phyloP scores from a whole-genome alignment of 2,113 vertebrate genomes.

The Etheostoma spectabile region DNA sequence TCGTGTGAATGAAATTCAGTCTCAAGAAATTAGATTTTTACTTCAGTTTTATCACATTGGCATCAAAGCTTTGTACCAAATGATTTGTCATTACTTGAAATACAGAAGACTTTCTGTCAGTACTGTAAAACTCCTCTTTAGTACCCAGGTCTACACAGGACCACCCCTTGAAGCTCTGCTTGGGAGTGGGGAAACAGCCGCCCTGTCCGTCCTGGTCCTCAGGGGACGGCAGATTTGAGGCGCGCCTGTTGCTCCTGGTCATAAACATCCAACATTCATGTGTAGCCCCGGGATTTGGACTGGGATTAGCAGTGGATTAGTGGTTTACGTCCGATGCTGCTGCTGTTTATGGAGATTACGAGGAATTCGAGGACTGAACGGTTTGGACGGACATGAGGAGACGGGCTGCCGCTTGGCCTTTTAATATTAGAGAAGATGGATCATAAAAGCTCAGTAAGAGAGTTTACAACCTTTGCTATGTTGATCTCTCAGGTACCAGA shows the following conservation, averaged over 20 bases:
- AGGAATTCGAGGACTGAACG: constrained; percentile 44
- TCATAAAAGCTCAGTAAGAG: constrained; percentile 6
- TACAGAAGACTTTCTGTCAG: not conserved
- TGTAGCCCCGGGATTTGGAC: constrained; percentile 55
- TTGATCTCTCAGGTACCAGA: not conserved
- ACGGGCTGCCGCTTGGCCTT: not conserved
- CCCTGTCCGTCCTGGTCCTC: not conserved
- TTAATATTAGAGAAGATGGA: constrained; percentile 19
- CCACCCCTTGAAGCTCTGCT: not conserved
- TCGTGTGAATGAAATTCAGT: too few relatives aligned
- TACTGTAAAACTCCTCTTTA: not conserved
- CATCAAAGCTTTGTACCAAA: too few relatives aligned
- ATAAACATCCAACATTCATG: constrained; percentile 32
- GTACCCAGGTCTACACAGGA: not conserved
- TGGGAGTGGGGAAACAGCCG: not conserved
- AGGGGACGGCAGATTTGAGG: constrained; percentile 18
- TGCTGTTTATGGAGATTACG: constrained; percentile 62
- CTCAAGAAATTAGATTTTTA: too few relatives aligned
- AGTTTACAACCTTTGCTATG: not conserved
- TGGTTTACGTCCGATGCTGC: constrained; percentile 63
- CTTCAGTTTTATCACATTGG: too few relatives aligned
- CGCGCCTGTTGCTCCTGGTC: constrained; percentile 24
- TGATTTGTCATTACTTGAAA: not conserved
- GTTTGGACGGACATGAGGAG: not conserved
- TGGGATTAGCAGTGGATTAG: constrained; percentile 75